Percentiles rank a stretch among this genome's conserved stretches.
These are phyloP conservation scores for Haliclystus octoradiatus DNA, from an alignment of 30 jellyfish, hydroid and myxozoan genomes.

Conservation along the genomic window DNA sequence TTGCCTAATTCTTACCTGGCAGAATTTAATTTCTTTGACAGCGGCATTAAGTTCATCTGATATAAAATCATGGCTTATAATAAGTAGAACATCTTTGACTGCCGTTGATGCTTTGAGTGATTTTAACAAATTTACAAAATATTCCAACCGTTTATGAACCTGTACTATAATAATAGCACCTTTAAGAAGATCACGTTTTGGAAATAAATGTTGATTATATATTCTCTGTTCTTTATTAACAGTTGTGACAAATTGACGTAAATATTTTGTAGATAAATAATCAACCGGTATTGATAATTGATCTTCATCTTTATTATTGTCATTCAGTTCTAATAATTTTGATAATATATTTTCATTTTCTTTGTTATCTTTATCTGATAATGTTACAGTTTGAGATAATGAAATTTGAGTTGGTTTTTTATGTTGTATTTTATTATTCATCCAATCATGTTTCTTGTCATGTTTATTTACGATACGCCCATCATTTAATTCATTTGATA, in stretches of 20 bases:
- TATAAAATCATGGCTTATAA: conserved; percentile 76
- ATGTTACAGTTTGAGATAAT: neutral
- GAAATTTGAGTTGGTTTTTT: neutral
- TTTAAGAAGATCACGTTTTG: conserved; percentile 30
- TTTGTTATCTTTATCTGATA: neutral
- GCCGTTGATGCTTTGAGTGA: conserved; percentile 71
- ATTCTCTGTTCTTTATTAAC: conserved; percentile 48
- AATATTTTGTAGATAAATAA: conserved; percentile 13
- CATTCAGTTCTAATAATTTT: neutral
- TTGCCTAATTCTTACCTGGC: conserved; percentile 90
- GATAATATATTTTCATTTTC: neutral
- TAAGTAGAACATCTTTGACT: conserved; percentile 38
- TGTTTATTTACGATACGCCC: neutral
- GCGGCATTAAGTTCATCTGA: conserved; percentile 68
- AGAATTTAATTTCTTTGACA: conserved; percentile 50
- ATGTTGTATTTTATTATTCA: neutral
- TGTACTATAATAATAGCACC: conserved; percentile 74
- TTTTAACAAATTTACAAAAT: conserved; percentile 51
- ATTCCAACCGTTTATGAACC: conserved; percentile 80
- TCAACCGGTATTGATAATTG: neutral
- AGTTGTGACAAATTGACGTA: conserved; percentile 28
- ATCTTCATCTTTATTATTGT: neutral
- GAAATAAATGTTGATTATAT: conserved; percentile 34
- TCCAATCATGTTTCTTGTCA: neutral
- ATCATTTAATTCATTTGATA: neutral